Evolutionary conservation across 2,113 vertebrate genomes (phyloP), one percentile per base, ranked within the genome.

Genomic region (Campylomormyrus tamandua): DNA sequence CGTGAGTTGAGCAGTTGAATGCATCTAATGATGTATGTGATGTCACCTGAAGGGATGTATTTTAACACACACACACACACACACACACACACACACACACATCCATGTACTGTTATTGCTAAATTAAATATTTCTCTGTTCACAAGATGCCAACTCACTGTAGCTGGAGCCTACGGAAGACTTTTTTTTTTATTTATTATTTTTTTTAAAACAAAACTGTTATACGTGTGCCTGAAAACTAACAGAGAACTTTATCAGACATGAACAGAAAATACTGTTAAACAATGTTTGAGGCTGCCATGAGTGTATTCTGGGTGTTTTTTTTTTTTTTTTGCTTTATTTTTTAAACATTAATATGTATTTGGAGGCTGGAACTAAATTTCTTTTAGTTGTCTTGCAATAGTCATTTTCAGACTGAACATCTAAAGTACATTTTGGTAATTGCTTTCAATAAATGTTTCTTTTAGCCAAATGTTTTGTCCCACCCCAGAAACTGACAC

Each of bases 171-270:
- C 91, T 92, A 92, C 93, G 87, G 93, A 95, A 93, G 94, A 95
- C 96, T 96, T 94, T 96, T 94, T 90, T 89, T 92, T 89, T 89
- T 92, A 94, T 92, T 42, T 42, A 3, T 42, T 39, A 39, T 39
- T 24, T 53, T 94, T 95, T 92, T 89, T 89, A 42, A 93, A 93
- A 94, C 91, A 93, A 96, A 95, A 96, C 94, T 94, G 95, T 97
- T 96, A 96, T 94, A 97, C 95, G 97, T 93, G 97, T 99, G 98
- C 97, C 98, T 99, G 97, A 98, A 96, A 97, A 97, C 95, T 95
- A 96, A 94, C 91, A 92, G 92, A 92, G 86, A 89, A 92, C 49
- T 92, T 49, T 85, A 93, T 93, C 74, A 93, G 91, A 90, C 88
- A 91, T 90, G 52, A 89, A 92, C 91, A 94, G 95, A 94, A 93